Evolutionary conservation across 2,113 vertebrate species (phyloP).

Genomic region (Myocastor coypus): DNA sequence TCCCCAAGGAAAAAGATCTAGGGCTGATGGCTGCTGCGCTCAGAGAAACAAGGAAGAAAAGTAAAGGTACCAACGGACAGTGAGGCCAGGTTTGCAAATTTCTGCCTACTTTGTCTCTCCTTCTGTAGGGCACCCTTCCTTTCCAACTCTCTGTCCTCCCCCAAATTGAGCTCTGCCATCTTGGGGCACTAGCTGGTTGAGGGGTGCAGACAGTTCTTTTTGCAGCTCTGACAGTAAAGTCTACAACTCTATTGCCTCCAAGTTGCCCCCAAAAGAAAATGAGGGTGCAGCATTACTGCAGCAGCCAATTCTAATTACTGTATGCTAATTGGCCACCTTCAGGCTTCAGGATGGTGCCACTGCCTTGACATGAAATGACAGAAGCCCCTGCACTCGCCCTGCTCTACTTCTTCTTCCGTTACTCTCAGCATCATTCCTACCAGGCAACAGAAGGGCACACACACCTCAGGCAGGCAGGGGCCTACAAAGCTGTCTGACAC

Average conservation of each 20-base stretch:
- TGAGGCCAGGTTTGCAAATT: rapidly evolving
- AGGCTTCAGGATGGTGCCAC: conserved; percentile 24
- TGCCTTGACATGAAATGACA: conserved; percentile 80
- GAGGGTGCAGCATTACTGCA: conserved; percentile 54
- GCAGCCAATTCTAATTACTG: conserved; percentile 75
- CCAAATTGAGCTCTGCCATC: neutral
- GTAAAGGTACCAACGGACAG: neutral
- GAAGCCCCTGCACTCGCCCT: conserved; percentile 79
- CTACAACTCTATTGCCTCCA: neutral
- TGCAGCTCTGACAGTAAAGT: neutral
- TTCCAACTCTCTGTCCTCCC: conserved; percentile 30
- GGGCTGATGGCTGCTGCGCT: neutral
- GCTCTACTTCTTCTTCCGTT: conserved; percentile 65
- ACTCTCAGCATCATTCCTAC: conserved; percentile 63
- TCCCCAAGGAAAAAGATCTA: neutral
- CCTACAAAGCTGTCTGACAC: rapidly evolving
- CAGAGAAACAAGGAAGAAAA: neutral
- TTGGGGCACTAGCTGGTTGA: neutral
- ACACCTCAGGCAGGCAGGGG: neutral
- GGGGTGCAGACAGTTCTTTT: neutral
- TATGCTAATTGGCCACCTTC: conserved; percentile 82
- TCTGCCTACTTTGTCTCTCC: neutral
- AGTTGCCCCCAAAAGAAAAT: conserved; percentile 65
- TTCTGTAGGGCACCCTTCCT: neutral
- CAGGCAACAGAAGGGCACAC: conserved; percentile 61